These are phyloP conservation scores for Mythimna ferrago DNA, from an alignment of 2,888 invertebrate genomes.

Conservation along the genomic window DNA sequence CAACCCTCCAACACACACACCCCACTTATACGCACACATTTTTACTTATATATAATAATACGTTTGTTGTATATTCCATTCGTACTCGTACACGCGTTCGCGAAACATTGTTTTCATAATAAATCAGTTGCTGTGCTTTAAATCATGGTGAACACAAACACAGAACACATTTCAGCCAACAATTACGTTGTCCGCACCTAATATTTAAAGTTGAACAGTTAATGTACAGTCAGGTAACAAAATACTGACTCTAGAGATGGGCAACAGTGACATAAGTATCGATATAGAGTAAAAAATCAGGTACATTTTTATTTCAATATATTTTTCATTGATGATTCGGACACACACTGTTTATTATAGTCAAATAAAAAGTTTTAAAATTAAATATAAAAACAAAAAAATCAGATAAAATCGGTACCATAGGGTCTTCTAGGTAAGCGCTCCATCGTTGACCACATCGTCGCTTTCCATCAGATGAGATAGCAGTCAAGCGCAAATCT, in stretches of 20 bases:
- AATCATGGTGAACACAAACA: slow-evolving; percentile 61
- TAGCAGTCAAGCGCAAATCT: too few relatives aligned
- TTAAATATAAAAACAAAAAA: too few relatives aligned
- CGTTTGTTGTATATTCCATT: slow-evolving; percentile 27
- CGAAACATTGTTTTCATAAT: slow-evolving; percentile 55
- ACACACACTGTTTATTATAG: too few relatives aligned
- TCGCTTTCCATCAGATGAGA: too few relatives aligned
- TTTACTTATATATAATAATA: neutral
- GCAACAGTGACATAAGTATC: slow-evolving; percentile 33
- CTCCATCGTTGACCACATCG: too few relatives aligned
- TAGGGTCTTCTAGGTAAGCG: too few relatives aligned
- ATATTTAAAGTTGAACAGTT: slow-evolving; percentile 66
- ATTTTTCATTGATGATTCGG: too few relatives aligned
- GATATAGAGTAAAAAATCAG: slow-evolving; percentile 33
- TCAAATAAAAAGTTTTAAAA: too few relatives aligned
- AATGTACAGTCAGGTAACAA: slow-evolving; percentile 53
- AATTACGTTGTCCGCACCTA: slow-evolving; percentile 68
- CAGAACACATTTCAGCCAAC: slow-evolving; percentile 55
- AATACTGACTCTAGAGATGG: slow-evolving; percentile 43
- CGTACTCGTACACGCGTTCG: slow-evolving; percentile 44
- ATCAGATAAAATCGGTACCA: too few relatives aligned
- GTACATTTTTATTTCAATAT: too few relatives aligned
- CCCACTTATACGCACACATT: slow-evolving; percentile 2
- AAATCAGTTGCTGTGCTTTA: slow-evolving; percentile 59
- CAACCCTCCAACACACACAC: slow-evolving; percentile 35